Conservation (phyloP, 2,797 vertebrate species). For the Lateolabrax maculatus region DNA sequence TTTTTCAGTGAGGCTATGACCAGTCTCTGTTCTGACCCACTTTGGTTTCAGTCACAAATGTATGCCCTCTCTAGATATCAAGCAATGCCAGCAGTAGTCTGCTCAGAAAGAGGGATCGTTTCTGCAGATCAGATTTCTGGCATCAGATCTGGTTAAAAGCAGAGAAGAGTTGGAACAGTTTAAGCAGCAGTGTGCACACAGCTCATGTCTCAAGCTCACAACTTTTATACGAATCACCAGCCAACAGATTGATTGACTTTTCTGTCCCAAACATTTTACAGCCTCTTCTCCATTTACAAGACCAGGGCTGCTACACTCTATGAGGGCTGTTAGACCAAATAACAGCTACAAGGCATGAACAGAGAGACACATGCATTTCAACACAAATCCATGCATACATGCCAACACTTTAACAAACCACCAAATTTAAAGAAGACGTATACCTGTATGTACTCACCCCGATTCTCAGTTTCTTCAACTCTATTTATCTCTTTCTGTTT, state of each 20-base stretch:
- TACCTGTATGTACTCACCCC: neutral
- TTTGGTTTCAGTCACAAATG: neutral
- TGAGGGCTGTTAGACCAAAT: neutral
- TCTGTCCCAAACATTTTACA: constrained; percentile 49
- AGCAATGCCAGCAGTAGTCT: neutral
- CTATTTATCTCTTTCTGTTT: neutral
- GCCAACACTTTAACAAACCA: neutral
- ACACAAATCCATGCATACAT: neutral
- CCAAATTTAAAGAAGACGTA: neutral
- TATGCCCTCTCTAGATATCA: neutral
- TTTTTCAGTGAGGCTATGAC: neutral
- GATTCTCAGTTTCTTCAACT: neutral
- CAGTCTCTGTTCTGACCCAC: neutral
- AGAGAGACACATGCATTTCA: neutral
- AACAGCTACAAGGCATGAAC: neutral
- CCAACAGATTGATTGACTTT: constrained; percentile 48
- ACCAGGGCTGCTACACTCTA: neutral
- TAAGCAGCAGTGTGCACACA: neutral
- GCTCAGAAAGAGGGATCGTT: neutral
- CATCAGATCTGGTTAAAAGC: neutral
- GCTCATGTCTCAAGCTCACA: neutral
- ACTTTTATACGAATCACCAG: constrained; percentile 28
- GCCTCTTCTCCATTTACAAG: constrained; percentile 38
- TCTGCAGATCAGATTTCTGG: neutral
- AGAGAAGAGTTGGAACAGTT: neutral